Conservation (phyloP, 2,888 invertebrate species). For the Drosophila paranaensis region DNA sequence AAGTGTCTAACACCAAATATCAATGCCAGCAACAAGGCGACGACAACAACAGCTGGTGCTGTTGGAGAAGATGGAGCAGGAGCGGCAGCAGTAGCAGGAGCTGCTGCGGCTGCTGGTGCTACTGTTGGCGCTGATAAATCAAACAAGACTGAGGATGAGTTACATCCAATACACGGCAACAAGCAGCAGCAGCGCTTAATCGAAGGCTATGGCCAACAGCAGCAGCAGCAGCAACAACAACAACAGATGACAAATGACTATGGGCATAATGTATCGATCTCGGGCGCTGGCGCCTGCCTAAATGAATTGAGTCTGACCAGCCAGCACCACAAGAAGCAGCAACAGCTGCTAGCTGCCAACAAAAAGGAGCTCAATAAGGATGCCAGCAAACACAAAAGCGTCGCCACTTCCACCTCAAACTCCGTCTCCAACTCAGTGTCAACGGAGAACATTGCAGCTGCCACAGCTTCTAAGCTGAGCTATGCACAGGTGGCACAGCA, state of each 20-base stretch:
- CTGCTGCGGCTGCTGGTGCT: slow-evolving; percentile 1
- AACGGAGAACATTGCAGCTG: slow-evolving; percentile 75
- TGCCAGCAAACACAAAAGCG: slow-evolving; percentile 79
- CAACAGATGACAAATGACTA: slow-evolving; percentile 40
- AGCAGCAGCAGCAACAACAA: slow-evolving; percentile 29
- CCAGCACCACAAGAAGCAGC: slow-evolving; percentile 72
- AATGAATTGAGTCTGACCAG: slow-evolving; percentile 71
- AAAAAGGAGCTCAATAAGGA: slow-evolving; percentile 79
- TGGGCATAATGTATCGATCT: slow-evolving; percentile 37
- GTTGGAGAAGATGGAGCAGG: slow-evolving; percentile 30
- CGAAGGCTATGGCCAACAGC: slow-evolving; percentile 52
- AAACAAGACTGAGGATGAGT: slow-evolving; percentile 87
- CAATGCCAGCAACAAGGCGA: slow-evolving; percentile 76
- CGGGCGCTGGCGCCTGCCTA: slow-evolving; percentile 75
- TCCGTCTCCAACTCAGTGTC: slow-evolving; percentile 77
- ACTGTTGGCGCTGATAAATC: slow-evolving; percentile 86
- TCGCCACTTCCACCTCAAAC: slow-evolving; percentile 72
- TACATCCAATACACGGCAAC: slow-evolving; percentile 71
- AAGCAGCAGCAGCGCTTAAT: slow-evolving; percentile 47
- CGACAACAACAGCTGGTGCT: slow-evolving; percentile 46
- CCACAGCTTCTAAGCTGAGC: slow-evolving; percentile 85
- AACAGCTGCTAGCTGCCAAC: slow-evolving; percentile 38
- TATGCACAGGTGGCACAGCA: slow-evolving; percentile 89
- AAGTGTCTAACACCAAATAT: slow-evolving; percentile 85
- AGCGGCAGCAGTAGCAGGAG: background rate